A percentile compares a stretch with the other conserved stretches of the same genome.
Evolutionary conservation across 2,797 vertebrate genomes (phyloP).

Genomic region (Galaxias olidus): DNA sequence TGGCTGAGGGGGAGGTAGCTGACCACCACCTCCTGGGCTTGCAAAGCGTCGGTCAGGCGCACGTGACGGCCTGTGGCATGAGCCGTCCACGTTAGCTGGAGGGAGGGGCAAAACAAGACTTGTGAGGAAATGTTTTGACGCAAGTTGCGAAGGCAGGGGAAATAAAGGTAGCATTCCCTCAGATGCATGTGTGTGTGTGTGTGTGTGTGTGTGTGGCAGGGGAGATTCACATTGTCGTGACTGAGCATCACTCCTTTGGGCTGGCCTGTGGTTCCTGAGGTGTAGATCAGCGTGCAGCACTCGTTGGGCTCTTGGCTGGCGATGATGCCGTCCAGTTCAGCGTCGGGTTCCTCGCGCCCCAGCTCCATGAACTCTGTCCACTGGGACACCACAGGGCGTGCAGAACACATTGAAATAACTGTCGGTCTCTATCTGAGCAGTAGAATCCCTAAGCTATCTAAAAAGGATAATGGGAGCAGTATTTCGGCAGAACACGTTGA

Average conservation of each 20-base stretch:
- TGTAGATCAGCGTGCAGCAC: constrained; percentile 92
- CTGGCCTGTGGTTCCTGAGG: constrained; percentile 87
- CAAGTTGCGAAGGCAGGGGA: neutral
- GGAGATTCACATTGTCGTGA: constrained; percentile 89
- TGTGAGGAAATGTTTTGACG: too few species aligned
- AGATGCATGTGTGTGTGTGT: neutral
- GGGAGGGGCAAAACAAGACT: neutral
- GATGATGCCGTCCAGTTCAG: constrained; percentile 74
- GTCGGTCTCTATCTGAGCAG: too few species aligned
- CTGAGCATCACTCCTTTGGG: constrained; percentile 97
- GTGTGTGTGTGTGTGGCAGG: neutral
- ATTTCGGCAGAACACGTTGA: neutral
- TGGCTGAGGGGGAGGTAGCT: constrained; percentile 98
- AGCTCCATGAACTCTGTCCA: constrained; percentile 90
- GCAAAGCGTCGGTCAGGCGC: constrained; percentile 33
- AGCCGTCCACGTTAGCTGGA: constrained; percentile 88
- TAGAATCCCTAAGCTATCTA: too few species aligned
- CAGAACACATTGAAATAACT: too few species aligned
- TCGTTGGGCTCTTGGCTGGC: constrained; percentile 86
- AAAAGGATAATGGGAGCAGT: too few species aligned
- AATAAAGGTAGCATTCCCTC: neutral
- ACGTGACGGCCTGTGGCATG: constrained; percentile 48
- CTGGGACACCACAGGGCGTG: constrained; percentile 55
- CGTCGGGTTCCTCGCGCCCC: constrained; percentile 69
- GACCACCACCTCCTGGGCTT: constrained; percentile 80